Percentiles rank a stretch among this genome's conserved stretches.
These are phyloP conservation scores for Enteromius anoplus DNA, from an alignment of 2,797 vertebrate genomes.

Conservation along the genomic window DNA sequence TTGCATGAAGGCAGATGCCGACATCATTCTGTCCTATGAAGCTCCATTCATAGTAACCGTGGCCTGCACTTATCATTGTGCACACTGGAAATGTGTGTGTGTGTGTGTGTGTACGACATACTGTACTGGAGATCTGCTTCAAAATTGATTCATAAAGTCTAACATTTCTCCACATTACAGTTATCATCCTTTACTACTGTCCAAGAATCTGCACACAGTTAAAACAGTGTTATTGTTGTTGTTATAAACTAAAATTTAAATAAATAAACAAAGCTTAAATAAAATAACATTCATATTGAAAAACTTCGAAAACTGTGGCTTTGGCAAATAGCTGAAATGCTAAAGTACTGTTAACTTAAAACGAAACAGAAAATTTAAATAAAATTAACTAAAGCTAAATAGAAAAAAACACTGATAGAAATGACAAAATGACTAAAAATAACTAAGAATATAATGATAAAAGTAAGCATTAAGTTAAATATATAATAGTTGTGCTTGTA, in stretches of 20 bases:
- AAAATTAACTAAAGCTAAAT: background rate
- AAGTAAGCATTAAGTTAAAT: background rate
- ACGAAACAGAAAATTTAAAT: background rate
- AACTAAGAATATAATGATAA: background rate
- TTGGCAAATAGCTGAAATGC: background rate
- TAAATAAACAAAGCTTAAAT: background rate
- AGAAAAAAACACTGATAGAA: background rate
- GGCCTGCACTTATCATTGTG: slow-evolving; percentile 74
- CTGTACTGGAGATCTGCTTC: background rate
- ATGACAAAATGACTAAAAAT: background rate
- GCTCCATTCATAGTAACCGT: slow-evolving; percentile 55
- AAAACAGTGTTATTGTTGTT: background rate
- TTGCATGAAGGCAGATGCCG: slow-evolving; percentile 60
- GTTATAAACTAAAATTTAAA: background rate
- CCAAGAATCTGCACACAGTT: background rate
- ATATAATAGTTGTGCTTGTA: background rate
- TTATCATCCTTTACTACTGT: background rate
- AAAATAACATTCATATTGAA: background rate
- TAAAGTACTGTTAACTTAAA: background rate
- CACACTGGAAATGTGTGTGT: slow-evolving; percentile 48
- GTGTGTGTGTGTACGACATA: background rate
- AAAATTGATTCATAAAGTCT: background rate
- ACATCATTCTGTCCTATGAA: slow-evolving; percentile 58
- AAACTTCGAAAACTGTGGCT: background rate
- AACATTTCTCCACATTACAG: background rate